phyloP scores from a whole-genome alignment of 2,888 invertebrate species.

The Laothoe populi region DNA sequence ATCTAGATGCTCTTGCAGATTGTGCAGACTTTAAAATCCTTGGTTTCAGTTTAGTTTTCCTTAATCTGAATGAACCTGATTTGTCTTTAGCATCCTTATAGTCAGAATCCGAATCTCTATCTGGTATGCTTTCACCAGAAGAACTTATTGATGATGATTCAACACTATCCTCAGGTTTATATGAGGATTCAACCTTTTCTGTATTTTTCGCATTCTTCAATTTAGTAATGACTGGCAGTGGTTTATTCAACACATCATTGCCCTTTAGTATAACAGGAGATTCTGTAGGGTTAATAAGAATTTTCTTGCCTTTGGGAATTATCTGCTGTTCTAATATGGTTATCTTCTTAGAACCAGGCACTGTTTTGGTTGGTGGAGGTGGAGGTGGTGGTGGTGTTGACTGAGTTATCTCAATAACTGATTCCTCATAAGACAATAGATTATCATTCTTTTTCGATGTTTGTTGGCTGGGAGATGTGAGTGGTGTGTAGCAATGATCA shows the following conservation, averaged over 20 bases:
- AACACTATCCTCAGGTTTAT: conserved; percentile 77
- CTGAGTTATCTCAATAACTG: conserved; percentile 75
- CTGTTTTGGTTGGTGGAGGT: conserved; percentile 63
- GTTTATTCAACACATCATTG: conserved; percentile 71
- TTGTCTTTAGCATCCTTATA: conserved; percentile 80
- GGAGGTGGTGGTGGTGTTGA: conserved; percentile 57
- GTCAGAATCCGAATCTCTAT: conserved; percentile 87
- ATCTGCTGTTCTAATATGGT: conserved; percentile 79
- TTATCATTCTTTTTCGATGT: conserved; percentile 64
- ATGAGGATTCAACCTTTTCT: conserved; percentile 54
- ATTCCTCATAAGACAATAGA: conserved; percentile 68
- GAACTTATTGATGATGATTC: conserved; percentile 79
- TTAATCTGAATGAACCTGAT: conserved; percentile 58
- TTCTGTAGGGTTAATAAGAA: conserved; percentile 66
- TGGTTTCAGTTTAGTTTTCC: conserved; percentile 68
- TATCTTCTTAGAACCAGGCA: conserved; percentile 76
- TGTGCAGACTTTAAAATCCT: conserved; percentile 66
- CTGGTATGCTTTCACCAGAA: conserved; percentile 83
- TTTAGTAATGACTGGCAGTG: conserved; percentile 62
- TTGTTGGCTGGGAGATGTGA: conserved; percentile 86
- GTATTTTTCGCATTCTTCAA: conserved; percentile 55
- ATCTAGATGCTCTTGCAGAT: conserved; percentile 54
- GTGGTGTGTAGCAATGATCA: conserved; percentile 93
- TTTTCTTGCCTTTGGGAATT: conserved; percentile 80
- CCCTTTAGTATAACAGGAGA: conserved; percentile 67